Evolutionary conservation across 2,888 invertebrate genomes (phyloP), one percentile per base, ranked within the genome.

Genomic region (Zaprionus bogoriensis): DNA sequence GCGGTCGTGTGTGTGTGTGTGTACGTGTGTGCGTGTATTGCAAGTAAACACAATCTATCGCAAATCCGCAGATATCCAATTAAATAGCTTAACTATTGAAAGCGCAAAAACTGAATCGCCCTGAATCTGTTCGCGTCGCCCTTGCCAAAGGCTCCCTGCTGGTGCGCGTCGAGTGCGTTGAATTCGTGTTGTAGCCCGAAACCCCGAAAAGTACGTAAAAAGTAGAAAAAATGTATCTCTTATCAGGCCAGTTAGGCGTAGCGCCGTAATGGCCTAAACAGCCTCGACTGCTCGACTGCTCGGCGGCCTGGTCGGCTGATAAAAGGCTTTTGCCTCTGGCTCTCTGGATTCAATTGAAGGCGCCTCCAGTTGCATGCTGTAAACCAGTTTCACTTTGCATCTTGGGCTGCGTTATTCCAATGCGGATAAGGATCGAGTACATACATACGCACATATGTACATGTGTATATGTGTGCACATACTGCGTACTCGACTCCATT

Each of bases 201-300:
- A 41, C 63, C n/a, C n/a, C n/a, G n/a, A 61, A 86, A 79, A 65
- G 80, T 83, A 86, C 70, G 80, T 80, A 48, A 38, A 55, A 76
- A 82, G 76, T 79, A 47, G 12, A 38, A 60, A 72, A 81, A 80
- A 80, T 80, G 80, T 80, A 80, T 80, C 80, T 76, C 86, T 80
- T 80, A 80, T 80, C 80, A 80, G 77, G 48, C 74, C 60, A 63
- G 53, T 50, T 79, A 70, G 76, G 83, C 65, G 83, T 69, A 69
- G 67, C 74, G 55, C 32, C 17, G 14, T 36, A 36, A 36, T 36
- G 32, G 32, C 7, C 17, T 17, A 17, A 36, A 36, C 30, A 12
- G 30, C 36, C 42, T 54, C 53, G 20, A 66, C n/a, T n/a, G n/a
- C n/a, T n/a, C n/a, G n/a, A n/a, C n/a, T n/a, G n/a, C n/a, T n/a